Base-by-base conservation (phyloP, 2,888 invertebrate genomes). In the Plusia festucae region DNA sequence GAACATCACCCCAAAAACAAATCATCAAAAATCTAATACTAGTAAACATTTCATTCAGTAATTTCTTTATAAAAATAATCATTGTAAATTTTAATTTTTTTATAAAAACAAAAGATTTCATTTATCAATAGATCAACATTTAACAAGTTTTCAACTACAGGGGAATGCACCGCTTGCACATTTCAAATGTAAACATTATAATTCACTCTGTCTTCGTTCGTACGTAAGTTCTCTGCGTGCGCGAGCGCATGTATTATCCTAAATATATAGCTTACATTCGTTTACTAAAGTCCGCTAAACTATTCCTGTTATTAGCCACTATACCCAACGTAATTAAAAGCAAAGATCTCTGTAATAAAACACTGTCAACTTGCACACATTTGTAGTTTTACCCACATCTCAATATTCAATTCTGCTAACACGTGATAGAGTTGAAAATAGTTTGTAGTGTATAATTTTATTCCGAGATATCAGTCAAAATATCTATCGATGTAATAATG, bases 321-420 rank as follows among this genome's bases (percentile, higher is more conserved):
- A 51, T 67, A 58, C 62, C 24, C 62, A 51, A 49, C 46, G 73
- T 73, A 73, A 73, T 73, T 73, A 73, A 73, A 73, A 63, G 61
- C 70, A 55, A 70, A 73, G 66, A 70, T 73, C 61, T 70, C 66
- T 66, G 73, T 62, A 73, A 70, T 73, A 73, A 73, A 73, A 70
- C 70, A 73, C 52, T 73, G 73, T 73, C 73, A 73, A 62, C 61
- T 73, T 54, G 44, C 22, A 34, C 60, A 66, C 61, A 60, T 63
- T 72, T 68, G 57, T 40, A 44, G 24, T 30, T 65, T 53, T 55
- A 22, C 18, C 8, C 18, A 20, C 46, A 20, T 20, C 11, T 49
- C 32, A 11, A 63, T 34, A 60, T 0, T 65, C n/a, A 57, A 60
- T 52, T 51, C 34, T 73, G 9, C 24, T 0, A 0, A 6, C n/a